Percentiles rank a stretch among this genome's conserved stretches.
phyloP scores from a whole-genome alignment of 1,140 invertebrate species.

The Macrobrachium nipponense region DNA sequence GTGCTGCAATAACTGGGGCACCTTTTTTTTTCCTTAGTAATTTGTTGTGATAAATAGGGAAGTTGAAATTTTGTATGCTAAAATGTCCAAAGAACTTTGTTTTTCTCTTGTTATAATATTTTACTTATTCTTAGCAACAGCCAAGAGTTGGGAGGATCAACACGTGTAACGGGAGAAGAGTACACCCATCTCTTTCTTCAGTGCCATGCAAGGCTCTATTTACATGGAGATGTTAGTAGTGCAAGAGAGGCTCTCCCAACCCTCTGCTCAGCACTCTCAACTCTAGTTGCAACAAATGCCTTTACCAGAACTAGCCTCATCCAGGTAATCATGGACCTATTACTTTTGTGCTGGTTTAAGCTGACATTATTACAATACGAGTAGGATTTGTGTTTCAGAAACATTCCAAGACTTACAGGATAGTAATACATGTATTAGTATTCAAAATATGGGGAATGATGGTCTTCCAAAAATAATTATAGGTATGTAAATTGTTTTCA shows the following conservation, averaged over 20 bases:
- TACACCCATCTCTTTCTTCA: slow-evolving; percentile 61
- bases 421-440: too few species aligned
- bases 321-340: slow-evolving; percentile 21
- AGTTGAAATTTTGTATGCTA: too few species aligned
- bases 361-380: too few species aligned
- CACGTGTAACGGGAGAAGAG: slow-evolving; percentile 55
- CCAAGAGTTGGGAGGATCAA: slow-evolving; percentile 39
- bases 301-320: slow-evolving; percentile 56
- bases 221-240: slow-evolving; percentile 35
- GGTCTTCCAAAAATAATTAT: too few species aligned
- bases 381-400: too few species aligned
- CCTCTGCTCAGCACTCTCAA: slow-evolving; percentile 52
- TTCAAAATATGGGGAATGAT: too few species aligned
- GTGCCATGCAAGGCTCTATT: slow-evolving; percentile 55
- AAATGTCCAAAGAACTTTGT: too few species aligned
- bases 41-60: too few species aligned
- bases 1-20: too few species aligned
- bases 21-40: too few species aligned
- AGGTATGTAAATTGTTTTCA: too few species aligned
- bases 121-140: slow-evolving; percentile 10
- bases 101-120: neutral
- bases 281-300: slow-evolving; percentile 54
- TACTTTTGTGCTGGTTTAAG: neutral
- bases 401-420: too few species aligned
- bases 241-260: slow-evolving; percentile 53